Evolutionary conservation across 2,797 vertebrate species (phyloP).

Genomic region (Hypotaenidia okinawae): DNA sequence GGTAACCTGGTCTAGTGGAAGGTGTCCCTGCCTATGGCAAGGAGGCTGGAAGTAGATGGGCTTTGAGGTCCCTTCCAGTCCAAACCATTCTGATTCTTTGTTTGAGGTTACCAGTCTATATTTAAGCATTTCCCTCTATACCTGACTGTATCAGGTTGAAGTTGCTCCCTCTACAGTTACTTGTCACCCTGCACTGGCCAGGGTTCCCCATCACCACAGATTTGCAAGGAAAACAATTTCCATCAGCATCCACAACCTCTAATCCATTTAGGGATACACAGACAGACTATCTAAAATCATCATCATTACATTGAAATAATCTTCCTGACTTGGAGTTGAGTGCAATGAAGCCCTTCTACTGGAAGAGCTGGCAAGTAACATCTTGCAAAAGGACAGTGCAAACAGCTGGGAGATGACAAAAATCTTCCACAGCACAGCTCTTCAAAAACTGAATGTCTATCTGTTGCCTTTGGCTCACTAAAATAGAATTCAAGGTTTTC

Average conservation of each 20-base stretch:
- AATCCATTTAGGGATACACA: neutral
- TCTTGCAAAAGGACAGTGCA: neutral
- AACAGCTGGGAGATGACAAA: neutral
- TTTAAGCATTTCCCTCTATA: neutral
- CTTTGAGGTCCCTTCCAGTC: too few species aligned
- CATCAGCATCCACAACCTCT: neutral
- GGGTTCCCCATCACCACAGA: neutral
- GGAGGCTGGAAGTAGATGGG: too few species aligned
- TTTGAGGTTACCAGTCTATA: neutral
- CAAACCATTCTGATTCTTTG: too few species aligned
- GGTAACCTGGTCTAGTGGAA: too few species aligned
- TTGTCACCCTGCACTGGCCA: neutral
- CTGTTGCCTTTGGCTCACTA: neutral
- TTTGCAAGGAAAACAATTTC: neutral
- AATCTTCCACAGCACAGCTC: neutral
- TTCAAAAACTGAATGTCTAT: neutral
- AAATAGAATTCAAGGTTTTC: neutral
- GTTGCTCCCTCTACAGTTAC: neutral
- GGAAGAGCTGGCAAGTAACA: neutral
- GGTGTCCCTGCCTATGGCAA: too few species aligned
- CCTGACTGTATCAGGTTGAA: neutral
- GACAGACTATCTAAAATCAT: neutral
- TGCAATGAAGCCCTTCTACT: neutral
- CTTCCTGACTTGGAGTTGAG: neutral
- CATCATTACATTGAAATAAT: neutral